Base-by-base conservation (phyloP, 2,888 invertebrate species). In the Ichneumon xanthorius region DNA sequence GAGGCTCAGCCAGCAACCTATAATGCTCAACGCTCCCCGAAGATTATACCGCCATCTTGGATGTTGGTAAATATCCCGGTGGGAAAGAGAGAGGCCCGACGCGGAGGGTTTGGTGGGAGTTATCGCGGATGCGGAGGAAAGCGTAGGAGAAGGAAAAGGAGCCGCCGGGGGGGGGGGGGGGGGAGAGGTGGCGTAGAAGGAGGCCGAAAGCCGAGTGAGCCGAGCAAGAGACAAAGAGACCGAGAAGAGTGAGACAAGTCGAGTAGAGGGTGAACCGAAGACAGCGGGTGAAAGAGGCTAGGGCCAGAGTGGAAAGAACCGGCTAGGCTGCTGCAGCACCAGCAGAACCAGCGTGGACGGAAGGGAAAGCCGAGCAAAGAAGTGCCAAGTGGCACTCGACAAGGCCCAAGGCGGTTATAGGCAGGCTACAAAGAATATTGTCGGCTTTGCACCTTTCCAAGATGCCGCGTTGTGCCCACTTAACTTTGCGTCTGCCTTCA, bases 361-460 rank as follows among this genome's bases (percentile, higher is more conserved):
- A 65, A 83, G 83, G 73, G 61, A 82, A 83, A 82, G 85, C 80
- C 77, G 83, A 88, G 88, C 88, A 91, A 91, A 92, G 90, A 90
- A 91, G 92, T 89, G 90, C 90, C 88, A 92, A 90, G 91, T 91
- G 92, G 91, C 90, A 90, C 91, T 90, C 89, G 89, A 73, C 82
- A 63, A 61, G 80, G 87, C 88, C 88, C 88, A 90, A 90, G 91
- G 90, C 90, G 91, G 90, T 90, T 91, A 89, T 88, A 84, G 82
- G 85, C 91, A 89, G 89, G 91, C 90, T 91, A 92, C 93, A 93
- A 93, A 93, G 93, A 93, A 93, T 92, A 93, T 92, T 93, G 93
- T 93, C 93, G 92, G 93, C 93, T 93, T 93, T 93, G 93, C 93
- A 93, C 93, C 92, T 93, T 92, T 92, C 90, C 92, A 92, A 93